Conservation (phyloP, 1,140 invertebrate species). For the Monomorium pharaonis region DNA sequence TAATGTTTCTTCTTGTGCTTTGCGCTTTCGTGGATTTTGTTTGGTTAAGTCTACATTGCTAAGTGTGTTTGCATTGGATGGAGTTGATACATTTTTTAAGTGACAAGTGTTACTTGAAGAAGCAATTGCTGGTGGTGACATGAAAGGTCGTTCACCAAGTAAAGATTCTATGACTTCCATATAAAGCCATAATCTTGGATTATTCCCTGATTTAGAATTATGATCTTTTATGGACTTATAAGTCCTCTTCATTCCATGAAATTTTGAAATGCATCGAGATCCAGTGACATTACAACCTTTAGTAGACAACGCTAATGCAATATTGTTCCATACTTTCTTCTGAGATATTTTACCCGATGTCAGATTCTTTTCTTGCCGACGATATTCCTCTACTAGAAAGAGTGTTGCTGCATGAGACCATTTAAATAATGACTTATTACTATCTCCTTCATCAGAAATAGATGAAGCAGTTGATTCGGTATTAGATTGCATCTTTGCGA, state of each 20-base stretch:
- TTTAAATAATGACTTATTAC: too few species aligned
- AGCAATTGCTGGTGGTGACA: not conserved
- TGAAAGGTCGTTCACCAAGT: not conserved
- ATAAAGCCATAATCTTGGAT: not conserved
- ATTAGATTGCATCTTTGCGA: too few species aligned
- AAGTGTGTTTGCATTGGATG: too few species aligned
- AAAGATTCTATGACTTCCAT: not conserved
- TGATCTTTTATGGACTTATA: too few species aligned
- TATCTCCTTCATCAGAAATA: not conserved
- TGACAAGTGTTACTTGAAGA: not conserved
- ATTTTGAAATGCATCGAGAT: not conserved
- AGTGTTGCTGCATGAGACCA: not conserved
- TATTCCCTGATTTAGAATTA: too few species aligned
- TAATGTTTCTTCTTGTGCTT: too few species aligned
- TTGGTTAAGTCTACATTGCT: too few species aligned
- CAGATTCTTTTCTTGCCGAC: not conserved
- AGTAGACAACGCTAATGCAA: not conserved
- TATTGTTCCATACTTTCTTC: not conserved
- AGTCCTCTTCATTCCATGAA: too few species aligned
- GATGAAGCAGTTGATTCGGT: too few species aligned
- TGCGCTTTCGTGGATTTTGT: too few species aligned
- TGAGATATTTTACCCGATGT: not conserved
- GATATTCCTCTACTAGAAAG: not conserved
- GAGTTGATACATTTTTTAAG: too few species aligned
- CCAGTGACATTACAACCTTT: not conserved